Percentiles rank a stretch among this genome's conserved stretches.
Conservation (phyloP, 2,888 invertebrate species). For the Pasiphila rectangulata region DNA sequence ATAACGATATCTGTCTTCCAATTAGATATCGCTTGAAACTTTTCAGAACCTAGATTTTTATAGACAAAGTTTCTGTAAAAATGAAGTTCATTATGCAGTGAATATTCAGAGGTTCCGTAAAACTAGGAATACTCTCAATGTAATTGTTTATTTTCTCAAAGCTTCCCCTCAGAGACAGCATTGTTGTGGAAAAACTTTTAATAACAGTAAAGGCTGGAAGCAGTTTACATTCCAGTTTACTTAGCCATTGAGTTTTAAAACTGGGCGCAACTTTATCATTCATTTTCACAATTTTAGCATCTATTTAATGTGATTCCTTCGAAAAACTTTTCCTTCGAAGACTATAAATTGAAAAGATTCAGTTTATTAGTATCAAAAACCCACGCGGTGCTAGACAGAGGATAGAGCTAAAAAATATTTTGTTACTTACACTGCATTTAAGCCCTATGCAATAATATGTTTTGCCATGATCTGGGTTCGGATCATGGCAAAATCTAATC, state of each 20-base stretch:
- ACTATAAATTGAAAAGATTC: not conserved
- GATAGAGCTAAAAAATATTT: too few relatives aligned
- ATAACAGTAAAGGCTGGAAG: conserved; percentile 18
- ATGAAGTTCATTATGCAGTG: conserved; percentile 1
- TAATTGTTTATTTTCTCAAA: conserved; percentile 18
- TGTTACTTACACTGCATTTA: too few relatives aligned
- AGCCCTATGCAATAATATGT: too few relatives aligned
- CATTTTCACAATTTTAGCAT: conserved; percentile 12
- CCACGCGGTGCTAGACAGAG: too few relatives aligned
- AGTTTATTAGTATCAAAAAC: too few relatives aligned
- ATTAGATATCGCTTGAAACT: too few relatives aligned
- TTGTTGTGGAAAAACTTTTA: conserved; percentile 18
- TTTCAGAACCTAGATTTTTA: not conserved
- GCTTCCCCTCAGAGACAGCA: conserved; percentile 11
- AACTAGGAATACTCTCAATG: too few relatives aligned
- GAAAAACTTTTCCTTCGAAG: conserved; percentile 9
- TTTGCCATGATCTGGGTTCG: too few relatives aligned
- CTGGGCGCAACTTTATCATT: conserved; percentile 13
- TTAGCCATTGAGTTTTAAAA: conserved; percentile 19
- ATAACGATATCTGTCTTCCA: too few relatives aligned
- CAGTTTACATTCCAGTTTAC: conserved; percentile 19
- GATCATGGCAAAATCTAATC: too few relatives aligned
- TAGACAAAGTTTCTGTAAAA: not conserved
- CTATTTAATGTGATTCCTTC: conserved; percentile 7
- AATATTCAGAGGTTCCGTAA: conserved; percentile 7